These are phyloP conservation scores for Brachylomia viminalis DNA, from an alignment of 2,888 invertebrate species.

Conservation along the genomic window DNA sequence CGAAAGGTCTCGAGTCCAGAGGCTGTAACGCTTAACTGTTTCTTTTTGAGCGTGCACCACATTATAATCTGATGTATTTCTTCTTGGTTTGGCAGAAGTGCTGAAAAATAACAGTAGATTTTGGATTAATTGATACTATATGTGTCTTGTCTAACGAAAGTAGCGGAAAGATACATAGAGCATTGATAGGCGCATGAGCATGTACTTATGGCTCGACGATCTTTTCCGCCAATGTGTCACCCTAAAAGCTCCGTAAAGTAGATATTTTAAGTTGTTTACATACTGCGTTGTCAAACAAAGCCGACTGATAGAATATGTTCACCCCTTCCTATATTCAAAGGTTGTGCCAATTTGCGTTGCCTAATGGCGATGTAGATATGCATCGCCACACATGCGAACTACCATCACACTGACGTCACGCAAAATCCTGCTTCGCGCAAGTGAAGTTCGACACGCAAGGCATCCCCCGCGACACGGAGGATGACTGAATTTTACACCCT, in stretches of 20 bases:
- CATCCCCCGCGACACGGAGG: not conserved
- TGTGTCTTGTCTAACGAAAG: not conserved
- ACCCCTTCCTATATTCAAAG: not conserved
- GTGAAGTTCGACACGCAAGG: not conserved
- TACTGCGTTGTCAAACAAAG: not conserved
- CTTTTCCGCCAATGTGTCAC: not conserved
- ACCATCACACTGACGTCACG: not conserved
- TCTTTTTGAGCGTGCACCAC: constrained; percentile 62
- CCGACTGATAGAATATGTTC: not conserved
- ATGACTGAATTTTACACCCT: not conserved
- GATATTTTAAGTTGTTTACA: not conserved
- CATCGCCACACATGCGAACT: not conserved
- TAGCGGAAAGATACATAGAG: not conserved
- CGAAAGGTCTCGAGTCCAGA: constrained; percentile 82
- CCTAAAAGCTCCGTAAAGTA: not conserved
- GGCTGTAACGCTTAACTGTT: constrained; percentile 72
- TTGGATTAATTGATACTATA: not conserved
- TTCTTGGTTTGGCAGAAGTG: constrained; percentile 61
- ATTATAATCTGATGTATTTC: constrained; percentile 65
- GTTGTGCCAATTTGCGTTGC: not conserved
- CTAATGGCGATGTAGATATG: no score
- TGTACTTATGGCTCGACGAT: not conserved
- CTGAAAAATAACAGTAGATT: constrained; percentile 63
- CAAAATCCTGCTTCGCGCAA: not conserved
- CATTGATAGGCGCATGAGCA: not conserved